phyloP scores from a whole-genome alignment of 1,140 invertebrate genomes.

The Meloidogyne chitwoodi region DNA sequence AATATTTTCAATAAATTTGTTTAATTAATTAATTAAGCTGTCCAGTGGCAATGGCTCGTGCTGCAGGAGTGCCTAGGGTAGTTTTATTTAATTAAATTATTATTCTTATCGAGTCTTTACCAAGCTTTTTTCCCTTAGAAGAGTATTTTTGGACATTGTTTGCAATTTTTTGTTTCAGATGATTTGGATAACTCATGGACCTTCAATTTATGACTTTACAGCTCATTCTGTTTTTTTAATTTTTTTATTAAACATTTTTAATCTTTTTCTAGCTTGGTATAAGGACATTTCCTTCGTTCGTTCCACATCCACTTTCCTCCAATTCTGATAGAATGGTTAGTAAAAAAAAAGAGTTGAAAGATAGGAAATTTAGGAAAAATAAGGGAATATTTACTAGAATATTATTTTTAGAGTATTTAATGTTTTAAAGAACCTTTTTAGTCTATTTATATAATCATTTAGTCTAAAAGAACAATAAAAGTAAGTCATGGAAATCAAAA shows the following conservation, averaged over 20 bases:
- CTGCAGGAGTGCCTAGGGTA: constrained; percentile 42
- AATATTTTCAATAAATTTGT: no score
- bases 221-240: constrained; percentile 24
- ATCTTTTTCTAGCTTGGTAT: constrained; percentile 39
- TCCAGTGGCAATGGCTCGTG: constrained; percentile 50
- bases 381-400: no score
- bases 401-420: no score
- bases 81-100: background rate
- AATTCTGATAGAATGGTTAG: constrained; percentile 44
- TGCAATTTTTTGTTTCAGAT: constrained; percentile 29
- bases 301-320: constrained; percentile 57
- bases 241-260: background rate
- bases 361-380: no score
- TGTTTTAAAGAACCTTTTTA: no score
- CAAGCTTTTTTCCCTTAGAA: no score
- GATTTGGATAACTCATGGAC: constrained; percentile 58
- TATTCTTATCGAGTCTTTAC: no score
- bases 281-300: constrained; percentile 51
- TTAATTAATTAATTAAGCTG: constrained; percentile 7
- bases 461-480: no score
- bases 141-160: no score
- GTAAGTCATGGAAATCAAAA: no score
- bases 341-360: no score
- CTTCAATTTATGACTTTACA: constrained; percentile 57
- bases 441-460: no score